phyloP scores from a whole-genome alignment of 2,797 vertebrate species.

The Arrhamphus sclerolepis region DNA sequence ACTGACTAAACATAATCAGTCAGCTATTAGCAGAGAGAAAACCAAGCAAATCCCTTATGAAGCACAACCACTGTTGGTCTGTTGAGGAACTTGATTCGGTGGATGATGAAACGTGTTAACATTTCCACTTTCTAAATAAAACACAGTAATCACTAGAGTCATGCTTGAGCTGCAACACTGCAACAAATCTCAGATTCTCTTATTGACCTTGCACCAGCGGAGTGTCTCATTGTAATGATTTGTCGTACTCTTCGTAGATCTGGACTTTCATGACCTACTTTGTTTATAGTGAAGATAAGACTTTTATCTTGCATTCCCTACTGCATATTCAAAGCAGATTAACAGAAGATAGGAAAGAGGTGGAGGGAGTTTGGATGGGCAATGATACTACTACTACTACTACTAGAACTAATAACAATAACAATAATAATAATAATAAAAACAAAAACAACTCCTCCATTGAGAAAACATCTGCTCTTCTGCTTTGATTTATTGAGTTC shows the following conservation, averaged over 20 bases:
- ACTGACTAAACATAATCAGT: conserved; percentile 59
- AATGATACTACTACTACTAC: background rate
- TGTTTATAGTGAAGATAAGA: conserved; percentile 30
- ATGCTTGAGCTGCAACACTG: conserved; percentile 26
- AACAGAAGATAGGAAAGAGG: conserved; percentile 51
- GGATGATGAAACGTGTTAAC: conserved; percentile 28
- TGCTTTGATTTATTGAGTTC: conserved; percentile 63
- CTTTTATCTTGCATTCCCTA: conserved; percentile 44
- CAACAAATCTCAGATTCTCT: conserved; percentile 22
- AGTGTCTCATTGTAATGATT: conserved; percentile 31
- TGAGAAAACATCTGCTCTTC: conserved; percentile 59
- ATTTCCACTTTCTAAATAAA: conserved; percentile 11
- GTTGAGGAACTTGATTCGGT: conserved; percentile 17
- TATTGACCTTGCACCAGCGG: conserved; percentile 40
- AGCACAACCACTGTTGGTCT: conserved; percentile 9
- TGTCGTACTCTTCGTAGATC: conserved; percentile 42
- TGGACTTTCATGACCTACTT: conserved; percentile 32
- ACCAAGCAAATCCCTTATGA: conserved; percentile 16
- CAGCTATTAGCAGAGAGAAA: conserved; percentile 51
- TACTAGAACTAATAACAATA: background rate
- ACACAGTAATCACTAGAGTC: conserved; percentile 20
- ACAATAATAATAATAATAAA: background rate
- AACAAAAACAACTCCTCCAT: conserved; percentile 30
- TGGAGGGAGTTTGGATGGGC: background rate
- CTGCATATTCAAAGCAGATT: conserved; percentile 70